Percentiles rank a stretch among this genome's conserved stretches.
Conservation (phyloP, 2,797 vertebrate species). For the Pantherophis alleghaniensis region DNA sequence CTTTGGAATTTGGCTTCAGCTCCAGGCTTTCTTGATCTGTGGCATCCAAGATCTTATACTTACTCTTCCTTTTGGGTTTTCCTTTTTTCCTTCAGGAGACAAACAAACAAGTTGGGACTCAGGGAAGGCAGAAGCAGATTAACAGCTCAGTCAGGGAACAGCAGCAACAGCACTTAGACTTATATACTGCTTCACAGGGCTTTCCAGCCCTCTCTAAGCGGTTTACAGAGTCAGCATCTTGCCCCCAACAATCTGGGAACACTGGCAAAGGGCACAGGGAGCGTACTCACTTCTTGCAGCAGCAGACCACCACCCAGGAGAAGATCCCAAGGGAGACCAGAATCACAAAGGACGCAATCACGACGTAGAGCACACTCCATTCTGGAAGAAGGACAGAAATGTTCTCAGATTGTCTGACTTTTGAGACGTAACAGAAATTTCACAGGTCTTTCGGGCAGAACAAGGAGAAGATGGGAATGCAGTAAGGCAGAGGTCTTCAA, state of each 20-base stretch:
- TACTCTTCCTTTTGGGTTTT: constrained; percentile 92
- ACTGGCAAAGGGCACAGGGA: neutral
- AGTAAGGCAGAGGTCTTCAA: no score
- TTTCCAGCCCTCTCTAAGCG: no score
- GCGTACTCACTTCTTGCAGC: constrained; percentile 88
- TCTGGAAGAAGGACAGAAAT: constrained; percentile 74
- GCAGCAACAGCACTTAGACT: no score
- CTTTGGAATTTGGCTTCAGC: constrained; percentile 79
- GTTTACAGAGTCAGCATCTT: no score
- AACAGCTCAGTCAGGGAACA: neutral
- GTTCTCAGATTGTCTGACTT: neutral
- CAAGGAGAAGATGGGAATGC: neutral
- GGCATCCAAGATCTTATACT: constrained; percentile 93
- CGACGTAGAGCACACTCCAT: constrained; percentile 99
- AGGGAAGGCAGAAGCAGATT: neutral
- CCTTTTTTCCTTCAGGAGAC: constrained; percentile 80
- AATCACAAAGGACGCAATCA: constrained; percentile 91
- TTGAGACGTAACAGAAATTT: neutral
- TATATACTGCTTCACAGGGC: no score
- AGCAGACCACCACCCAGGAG: constrained; percentile 90
- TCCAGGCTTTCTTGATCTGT: constrained; percentile 89
- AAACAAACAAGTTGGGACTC: constrained; percentile 1
- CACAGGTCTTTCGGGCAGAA: neutral
- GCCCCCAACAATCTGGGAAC: neutral
- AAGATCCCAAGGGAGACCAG: constrained; percentile 86